phyloP scores from a whole-genome alignment of 2,113 vertebrate genomes.

The Caloenas nicobarica region DNA sequence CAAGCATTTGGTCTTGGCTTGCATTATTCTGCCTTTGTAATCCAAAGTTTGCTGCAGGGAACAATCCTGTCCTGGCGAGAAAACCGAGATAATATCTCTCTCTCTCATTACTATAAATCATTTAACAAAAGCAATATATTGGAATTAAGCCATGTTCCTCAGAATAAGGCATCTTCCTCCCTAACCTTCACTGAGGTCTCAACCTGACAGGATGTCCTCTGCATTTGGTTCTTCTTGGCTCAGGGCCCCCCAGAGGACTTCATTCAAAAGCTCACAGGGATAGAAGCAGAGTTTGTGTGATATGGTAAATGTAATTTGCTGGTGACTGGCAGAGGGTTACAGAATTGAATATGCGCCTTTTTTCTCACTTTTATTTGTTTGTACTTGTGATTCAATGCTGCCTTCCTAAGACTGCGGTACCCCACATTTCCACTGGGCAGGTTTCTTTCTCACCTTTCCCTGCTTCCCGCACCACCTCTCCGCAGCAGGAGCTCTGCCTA shows the following conservation, averaged over 20 bases:
- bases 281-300: neutral
- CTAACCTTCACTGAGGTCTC: neutral
- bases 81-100: neutral
- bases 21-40: neutral
- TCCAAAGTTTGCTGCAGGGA: constrained; percentile 7
- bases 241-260: neutral
- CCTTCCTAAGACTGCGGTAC: neutral
- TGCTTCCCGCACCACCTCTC: neutral
- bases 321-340: neutral
- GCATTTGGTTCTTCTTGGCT: neutral
- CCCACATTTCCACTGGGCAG: neutral
- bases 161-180: neutral
- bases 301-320: neutral
- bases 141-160: neutral
- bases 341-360: neutral
- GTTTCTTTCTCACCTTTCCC: neutral
- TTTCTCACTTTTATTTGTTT: neutral
- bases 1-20: neutral
- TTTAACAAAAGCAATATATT: neutral
- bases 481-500: neutral
- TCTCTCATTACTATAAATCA: neutral
- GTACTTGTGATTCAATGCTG: neutral
- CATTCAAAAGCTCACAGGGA: neutral
- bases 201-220: rapidly evolving
- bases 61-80: neutral